Percentiles rank a stretch among this genome's conserved stretches.
Evolutionary conservation across 2,113 vertebrate species (phyloP).

Genomic region (Rhegmatorhina hoffmannsi): DNA sequence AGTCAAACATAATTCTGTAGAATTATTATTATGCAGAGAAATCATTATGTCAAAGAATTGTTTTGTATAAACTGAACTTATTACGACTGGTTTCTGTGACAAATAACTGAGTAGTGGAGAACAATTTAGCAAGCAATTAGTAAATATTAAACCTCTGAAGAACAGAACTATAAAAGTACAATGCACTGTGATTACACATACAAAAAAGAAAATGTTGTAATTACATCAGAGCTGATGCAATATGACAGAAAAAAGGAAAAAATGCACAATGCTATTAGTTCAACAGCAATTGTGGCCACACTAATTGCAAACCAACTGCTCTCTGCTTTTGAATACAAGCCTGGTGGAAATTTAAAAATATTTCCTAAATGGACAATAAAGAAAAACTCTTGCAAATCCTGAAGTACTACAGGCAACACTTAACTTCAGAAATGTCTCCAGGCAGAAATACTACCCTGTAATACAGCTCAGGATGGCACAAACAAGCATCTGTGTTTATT

Average conservation of each 20-base stretch:
- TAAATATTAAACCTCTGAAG: not conserved
- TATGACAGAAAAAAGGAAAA: not conserved
- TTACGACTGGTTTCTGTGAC: not conserved
- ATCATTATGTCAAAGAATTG: not conserved
- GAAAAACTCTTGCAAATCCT: not conserved
- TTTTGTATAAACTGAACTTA: not conserved
- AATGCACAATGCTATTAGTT: not conserved
- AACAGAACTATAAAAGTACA: constrained; percentile 5
- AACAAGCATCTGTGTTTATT: constrained; percentile 65
- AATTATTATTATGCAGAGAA: not conserved
- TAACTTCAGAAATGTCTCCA: constrained; percentile 9
- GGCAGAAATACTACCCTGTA: constrained; percentile 31
- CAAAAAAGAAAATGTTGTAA: not conserved
- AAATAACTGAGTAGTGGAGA: not conserved
- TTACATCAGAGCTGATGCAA: constrained; percentile 18
- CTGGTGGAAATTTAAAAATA: constrained; percentile 23
- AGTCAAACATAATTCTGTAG: not conserved
- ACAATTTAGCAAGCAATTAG: constrained; percentile 13
- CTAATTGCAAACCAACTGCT: not conserved
- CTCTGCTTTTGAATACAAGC: not conserved
- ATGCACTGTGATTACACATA: not conserved
- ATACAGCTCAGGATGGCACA: constrained; percentile 46
- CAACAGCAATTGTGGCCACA: not conserved
- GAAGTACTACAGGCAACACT: not conserved
- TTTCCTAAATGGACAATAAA: not conserved